phyloP scores from a whole-genome alignment of 2,113 vertebrate species.

The Passerina amoena region DNA sequence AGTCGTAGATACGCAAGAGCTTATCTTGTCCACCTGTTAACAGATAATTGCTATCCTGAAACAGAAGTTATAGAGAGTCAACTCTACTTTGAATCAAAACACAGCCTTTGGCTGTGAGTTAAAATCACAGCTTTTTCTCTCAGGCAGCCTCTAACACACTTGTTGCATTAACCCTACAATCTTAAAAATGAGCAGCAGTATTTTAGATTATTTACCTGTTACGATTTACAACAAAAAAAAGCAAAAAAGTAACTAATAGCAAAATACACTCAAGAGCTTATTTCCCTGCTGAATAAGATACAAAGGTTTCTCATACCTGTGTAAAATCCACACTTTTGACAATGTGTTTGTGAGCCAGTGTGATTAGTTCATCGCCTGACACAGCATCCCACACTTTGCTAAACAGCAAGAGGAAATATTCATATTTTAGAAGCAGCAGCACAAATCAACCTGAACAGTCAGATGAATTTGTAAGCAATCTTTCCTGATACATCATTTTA shows the following conservation, averaged over 20 bases:
- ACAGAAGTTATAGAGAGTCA: constrained; percentile 52
- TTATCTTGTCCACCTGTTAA: constrained; percentile 97
- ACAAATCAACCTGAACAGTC: background rate
- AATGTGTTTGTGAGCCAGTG: constrained; percentile 97
- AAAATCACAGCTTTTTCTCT: background rate
- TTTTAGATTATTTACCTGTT: background rate
- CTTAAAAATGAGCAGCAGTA: rapidly evolving
- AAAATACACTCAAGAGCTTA: background rate
- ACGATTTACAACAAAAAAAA: background rate
- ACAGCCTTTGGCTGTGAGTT: background rate
- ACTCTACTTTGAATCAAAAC: background rate
- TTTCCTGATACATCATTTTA: background rate
- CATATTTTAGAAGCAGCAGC: background rate
- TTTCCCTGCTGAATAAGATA: background rate
- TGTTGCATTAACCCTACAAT: background rate
- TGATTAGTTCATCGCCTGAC: constrained; percentile 92
- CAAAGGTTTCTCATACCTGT: constrained; percentile 77
- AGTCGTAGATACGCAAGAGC: constrained; percentile 92
- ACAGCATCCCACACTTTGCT: constrained; percentile 99
- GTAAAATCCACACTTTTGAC: constrained; percentile 96
- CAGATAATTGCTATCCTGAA: constrained; percentile 92
- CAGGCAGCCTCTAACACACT: background rate
- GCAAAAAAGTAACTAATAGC: background rate
- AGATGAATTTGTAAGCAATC: background rate
- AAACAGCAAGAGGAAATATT: constrained; percentile 54